A percentile compares a stretch with the other conserved stretches of the same genome.
Conservation (phyloP, 2,797 vertebrate genomes). For the Lutjanus argentimaculatus region DNA sequence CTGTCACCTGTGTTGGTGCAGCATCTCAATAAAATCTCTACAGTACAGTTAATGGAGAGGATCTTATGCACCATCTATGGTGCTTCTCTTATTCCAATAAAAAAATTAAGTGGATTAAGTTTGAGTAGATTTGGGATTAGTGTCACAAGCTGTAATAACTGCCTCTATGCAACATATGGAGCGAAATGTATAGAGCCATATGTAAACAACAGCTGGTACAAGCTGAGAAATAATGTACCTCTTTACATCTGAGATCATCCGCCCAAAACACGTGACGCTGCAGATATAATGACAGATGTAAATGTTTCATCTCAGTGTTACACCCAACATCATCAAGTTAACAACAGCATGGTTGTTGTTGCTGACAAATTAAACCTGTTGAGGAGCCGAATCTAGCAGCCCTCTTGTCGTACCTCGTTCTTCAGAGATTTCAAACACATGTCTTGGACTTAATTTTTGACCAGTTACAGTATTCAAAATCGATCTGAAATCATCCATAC, state of each 20-base stretch:
- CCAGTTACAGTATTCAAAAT: conserved; percentile 30
- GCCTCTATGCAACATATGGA: conserved; percentile 48
- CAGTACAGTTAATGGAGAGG: conserved; percentile 2
- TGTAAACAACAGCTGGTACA: conserved; percentile 52
- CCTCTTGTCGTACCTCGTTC: not conserved
- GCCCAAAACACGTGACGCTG: not conserved
- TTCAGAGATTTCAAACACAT: conserved; percentile 31
- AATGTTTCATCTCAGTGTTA: conserved; percentile 7
- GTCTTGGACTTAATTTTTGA: conserved; percentile 10
- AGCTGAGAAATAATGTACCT: conserved; percentile 19
- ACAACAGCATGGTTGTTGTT: not conserved
- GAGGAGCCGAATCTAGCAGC: conserved; percentile 27
- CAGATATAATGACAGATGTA: conserved; percentile 20
- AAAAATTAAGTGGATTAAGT: conserved; percentile 38
- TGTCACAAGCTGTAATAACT: conserved; percentile 27
- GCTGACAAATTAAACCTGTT: not conserved
- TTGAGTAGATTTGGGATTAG: conserved; percentile 36
- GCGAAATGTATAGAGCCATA: conserved; percentile 36
- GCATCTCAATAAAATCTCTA: conserved; percentile 9
- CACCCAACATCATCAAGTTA: not conserved
- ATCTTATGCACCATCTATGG: not conserved
- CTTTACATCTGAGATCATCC: conserved; percentile 36
- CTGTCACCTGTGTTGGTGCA: conserved; percentile 9
- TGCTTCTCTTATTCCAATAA: conserved; percentile 18
- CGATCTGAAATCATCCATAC: conserved; percentile 36